Evolutionary conservation across 2,113 vertebrate species (phyloP), one percentile per base, ranked within the genome.

Genomic region (Hippocampus mohnikei): DNA sequence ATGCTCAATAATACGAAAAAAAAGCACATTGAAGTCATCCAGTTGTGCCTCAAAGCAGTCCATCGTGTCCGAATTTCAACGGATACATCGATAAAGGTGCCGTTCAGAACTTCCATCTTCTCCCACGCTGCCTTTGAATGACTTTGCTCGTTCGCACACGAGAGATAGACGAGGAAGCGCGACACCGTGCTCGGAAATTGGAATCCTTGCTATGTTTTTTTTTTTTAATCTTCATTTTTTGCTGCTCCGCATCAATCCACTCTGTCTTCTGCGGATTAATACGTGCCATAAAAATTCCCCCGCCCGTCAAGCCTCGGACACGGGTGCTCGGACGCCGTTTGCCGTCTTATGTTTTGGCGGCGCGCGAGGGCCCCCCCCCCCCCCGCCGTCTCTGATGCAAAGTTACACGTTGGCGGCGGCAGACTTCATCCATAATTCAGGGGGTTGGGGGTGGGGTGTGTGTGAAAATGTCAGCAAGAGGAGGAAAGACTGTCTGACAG

Each of bases 351-450:
- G 29, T 79, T 66, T 71, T 29, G 29, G 29, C 2, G 29, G 29
- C 29, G 29, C 29, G 2, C 29, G 29, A 3, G 3, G 29, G 44
- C 40, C 3, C 5, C 72, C 23, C 70, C 18, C 23, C 70, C 13
- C n/a, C 41, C 23, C 10, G 4, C 53, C 63, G 48, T 2, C 27
- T 81, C 78, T 73, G 60, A 78, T 76, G 66, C 44, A 58, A 52
- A 73, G 68, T 55, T 69, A 48, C 18, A 5, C n/a, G 58, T 23
- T 18, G n/a, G 29, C 23, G 21, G 41, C 55, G 13, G 18, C 74
- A 67, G 61, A n/a, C 1, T 40, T 44, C 29, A 65, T 66, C 61
- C 61, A 64, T 64, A 64, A 64, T 78, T 77, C 29, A 3, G 16
- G 11, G n/a, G 44, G 37, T 8, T 0, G 50, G 46, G 12, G 0